Conservation (phyloP, 2,797 vertebrate genomes). For the Chaetophractus vellerosus region DNA sequence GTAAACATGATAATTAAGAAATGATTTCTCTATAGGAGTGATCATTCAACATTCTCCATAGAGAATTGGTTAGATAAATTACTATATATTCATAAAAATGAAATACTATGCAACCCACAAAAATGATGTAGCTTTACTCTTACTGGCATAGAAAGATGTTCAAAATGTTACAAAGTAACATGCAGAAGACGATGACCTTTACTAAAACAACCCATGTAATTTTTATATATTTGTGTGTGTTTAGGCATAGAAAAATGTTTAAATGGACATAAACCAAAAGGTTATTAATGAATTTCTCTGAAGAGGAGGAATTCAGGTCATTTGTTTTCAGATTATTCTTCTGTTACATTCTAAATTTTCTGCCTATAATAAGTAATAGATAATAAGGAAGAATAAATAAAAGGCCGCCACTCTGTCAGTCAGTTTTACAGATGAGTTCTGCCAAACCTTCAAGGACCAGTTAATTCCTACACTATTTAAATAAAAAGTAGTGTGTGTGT, state of each 20-base stretch:
- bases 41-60: neutral
- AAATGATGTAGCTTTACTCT: conserved; percentile 7
- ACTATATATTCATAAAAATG: neutral
- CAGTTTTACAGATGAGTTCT: neutral
- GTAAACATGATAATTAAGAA: conserved; percentile 16
- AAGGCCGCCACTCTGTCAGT: neutral
- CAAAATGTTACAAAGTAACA: conserved; percentile 33
- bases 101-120: conserved; percentile 22
- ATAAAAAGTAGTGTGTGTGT: neutral
- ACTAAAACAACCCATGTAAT: conserved; percentile 10
- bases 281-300: neutral
- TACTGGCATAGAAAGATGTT: conserved; percentile 16
- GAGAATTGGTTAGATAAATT: neutral
- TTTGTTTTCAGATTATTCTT: neutral
- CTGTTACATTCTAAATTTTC: neutral
- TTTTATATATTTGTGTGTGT: neutral
- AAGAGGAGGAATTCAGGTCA: neutral
- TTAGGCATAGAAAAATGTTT: conserved; percentile 1
- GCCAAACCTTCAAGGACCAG: neutral
- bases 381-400: neutral
- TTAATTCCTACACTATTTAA: neutral
- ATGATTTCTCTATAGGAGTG: neutral
- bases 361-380: neutral
- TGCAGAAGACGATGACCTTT: neutral
- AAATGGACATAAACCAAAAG: neutral